Percentiles rank a stretch among this genome's conserved stretches.
Conservation (phyloP, 2,113 vertebrate genomes). For the Sclerurus mexicanus region DNA sequence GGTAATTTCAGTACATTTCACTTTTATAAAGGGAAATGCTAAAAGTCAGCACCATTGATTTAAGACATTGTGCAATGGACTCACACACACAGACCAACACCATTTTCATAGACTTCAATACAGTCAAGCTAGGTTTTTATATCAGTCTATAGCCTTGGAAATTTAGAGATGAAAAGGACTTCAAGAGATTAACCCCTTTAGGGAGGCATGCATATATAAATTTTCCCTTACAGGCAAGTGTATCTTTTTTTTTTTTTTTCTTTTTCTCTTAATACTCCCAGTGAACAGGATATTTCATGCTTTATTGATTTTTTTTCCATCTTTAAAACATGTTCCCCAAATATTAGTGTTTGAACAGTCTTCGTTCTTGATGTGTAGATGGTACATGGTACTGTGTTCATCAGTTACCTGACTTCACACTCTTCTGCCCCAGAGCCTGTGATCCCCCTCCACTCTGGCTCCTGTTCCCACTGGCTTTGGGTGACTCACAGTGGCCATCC, state of each 20-base stretch:
- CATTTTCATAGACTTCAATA: not conserved
- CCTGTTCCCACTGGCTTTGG: not conserved
- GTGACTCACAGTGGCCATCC: accelerated
- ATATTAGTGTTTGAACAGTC: not conserved
- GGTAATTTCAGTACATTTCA: not conserved
- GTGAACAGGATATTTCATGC: not conserved
- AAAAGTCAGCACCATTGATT: not conserved
- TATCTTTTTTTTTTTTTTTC: not conserved
- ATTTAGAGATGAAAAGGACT: not conserved
- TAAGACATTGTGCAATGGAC: not conserved
- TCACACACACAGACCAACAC: not conserved
- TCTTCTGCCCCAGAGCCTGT: not conserved
- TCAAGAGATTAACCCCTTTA: not conserved
- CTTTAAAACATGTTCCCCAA: not conserved
- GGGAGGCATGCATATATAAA: not conserved
- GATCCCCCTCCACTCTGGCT: not conserved
- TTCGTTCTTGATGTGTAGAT: not conserved
- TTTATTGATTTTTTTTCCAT: not conserved
- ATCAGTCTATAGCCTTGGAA: not conserved
- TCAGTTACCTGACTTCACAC: not conserved
- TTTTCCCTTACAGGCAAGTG: accelerated
- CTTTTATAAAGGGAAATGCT: not conserved
- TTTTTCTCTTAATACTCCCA: accelerated
- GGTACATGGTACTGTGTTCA: not conserved
- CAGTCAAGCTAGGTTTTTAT: not conserved